phyloP scores from a whole-genome alignment of 2,888 invertebrate genomes.

The Chelonus formosanus region DNA sequence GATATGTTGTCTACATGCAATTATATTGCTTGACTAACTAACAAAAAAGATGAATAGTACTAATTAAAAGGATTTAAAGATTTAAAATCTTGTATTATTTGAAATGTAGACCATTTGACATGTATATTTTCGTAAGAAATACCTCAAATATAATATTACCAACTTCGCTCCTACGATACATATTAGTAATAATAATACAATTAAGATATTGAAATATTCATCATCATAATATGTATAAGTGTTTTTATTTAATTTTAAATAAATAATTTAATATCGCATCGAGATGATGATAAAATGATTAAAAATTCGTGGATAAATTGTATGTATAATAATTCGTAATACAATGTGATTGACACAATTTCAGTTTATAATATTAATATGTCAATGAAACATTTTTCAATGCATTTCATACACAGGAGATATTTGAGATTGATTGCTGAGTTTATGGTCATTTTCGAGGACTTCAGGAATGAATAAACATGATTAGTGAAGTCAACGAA shows the following conservation, averaged over 20 bases:
- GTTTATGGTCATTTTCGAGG: background rate
- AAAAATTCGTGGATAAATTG: no score
- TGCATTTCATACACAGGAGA: background rate
- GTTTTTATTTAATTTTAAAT: no score
- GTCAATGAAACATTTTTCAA: no score
- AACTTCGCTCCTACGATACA: conserved; percentile 46
- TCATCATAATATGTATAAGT: conserved; percentile 22
- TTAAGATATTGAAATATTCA: conserved; percentile 21
- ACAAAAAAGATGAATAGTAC: no score
- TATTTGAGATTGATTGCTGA: conserved; percentile 2
- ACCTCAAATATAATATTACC: conserved; percentile 48
- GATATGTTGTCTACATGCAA: no score
- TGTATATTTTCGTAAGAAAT: conserved; percentile 57
- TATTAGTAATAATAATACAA: conserved; percentile 39
- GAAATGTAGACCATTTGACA: conserved; percentile 13
- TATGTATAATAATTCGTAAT: no score
- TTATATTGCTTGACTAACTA: no score
- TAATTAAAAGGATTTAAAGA: conserved; percentile 9
- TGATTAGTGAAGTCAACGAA: conserved; percentile 6
- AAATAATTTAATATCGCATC: no score
- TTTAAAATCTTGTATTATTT: conserved; percentile 26
- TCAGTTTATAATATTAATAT: no score
- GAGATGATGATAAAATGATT: no score
- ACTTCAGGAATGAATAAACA: background rate
- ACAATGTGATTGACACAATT: no score